Conservation (phyloP, 2,113 vertebrate genomes). For the Aythya baeri region DNA sequence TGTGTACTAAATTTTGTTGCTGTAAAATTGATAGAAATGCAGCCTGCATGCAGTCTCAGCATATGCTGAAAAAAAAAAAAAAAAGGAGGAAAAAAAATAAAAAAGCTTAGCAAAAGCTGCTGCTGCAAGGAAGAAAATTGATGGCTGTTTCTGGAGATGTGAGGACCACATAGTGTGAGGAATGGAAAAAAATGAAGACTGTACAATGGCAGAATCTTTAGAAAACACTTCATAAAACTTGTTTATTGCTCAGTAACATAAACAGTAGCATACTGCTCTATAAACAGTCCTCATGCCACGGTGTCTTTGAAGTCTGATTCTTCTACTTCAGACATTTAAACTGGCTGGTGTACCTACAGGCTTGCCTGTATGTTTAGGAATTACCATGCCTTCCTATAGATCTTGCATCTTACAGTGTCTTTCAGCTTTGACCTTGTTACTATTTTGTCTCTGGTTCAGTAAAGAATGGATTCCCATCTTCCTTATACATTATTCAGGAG, state of each 20-base stretch:
- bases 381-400: not conserved
- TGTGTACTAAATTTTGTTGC: constrained; percentile 42
- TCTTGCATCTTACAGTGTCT: not conserved
- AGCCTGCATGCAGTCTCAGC: constrained; percentile 16
- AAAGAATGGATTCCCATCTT: not conserved
- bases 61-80: constrained; percentile 67
- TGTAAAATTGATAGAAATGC: constrained; percentile 56
- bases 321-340: not conserved
- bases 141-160: not conserved
- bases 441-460: not conserved
- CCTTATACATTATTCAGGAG: not conserved
- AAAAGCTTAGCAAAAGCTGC: constrained; percentile 52
- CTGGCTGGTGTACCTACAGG: not conserved
- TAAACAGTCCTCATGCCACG: not conserved
- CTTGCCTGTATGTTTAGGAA: not conserved
- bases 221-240: not conserved
- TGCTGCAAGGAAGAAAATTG: not conserved
- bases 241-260: not conserved
- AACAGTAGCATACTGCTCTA: not conserved
- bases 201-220: not conserved
- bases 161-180: not conserved
- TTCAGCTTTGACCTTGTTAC: not conserved
- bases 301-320: not conserved
- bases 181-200: not conserved
- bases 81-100: not conserved